Percentiles rank a stretch among this genome's conserved stretches.
Conservation (phyloP, 2,888 invertebrate species). For the Aleiodes leptofemur region DNA sequence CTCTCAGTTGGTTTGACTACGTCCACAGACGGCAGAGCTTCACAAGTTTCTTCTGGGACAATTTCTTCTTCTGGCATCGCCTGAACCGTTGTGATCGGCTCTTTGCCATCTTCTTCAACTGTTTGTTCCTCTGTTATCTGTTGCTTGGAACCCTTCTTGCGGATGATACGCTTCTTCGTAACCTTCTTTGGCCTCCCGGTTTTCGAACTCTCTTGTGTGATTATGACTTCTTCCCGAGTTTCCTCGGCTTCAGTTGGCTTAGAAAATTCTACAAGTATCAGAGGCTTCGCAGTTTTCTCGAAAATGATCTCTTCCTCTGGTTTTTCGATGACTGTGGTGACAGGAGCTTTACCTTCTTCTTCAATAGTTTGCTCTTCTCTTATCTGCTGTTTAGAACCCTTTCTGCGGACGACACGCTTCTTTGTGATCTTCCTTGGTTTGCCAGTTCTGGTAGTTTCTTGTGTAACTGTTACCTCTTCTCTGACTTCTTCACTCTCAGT, state of each 20-base stretch:
- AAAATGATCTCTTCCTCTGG: constrained; percentile 62
- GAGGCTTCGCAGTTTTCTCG: constrained; percentile 67
- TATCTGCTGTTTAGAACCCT: constrained; percentile 63
- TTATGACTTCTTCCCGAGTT: constrained; percentile 61
- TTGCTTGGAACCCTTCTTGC: too few relatives aligned
- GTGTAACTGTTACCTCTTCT: constrained; percentile 59
- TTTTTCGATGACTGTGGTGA: constrained; percentile 71
- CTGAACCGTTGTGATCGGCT: too few relatives aligned
- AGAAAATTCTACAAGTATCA: constrained; percentile 49
- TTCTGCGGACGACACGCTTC: constrained; percentile 65
- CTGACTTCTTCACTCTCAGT: constrained; percentile 61
- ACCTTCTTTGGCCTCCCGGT: constrained; percentile 65
- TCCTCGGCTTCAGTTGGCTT: constrained; percentile 62
- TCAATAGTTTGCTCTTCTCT: constrained; percentile 55
- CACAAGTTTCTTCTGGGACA: too few relatives aligned
- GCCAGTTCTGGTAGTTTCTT: constrained; percentile 65
- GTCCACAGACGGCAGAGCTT: too few relatives aligned
- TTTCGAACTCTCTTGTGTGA: constrained; percentile 39
- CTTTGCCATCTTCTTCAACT: too few relatives aligned
- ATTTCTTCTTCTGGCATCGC: too few relatives aligned
- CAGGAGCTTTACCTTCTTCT: constrained; percentile 75
- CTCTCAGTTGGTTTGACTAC: too few relatives aligned
- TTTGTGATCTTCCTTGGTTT: constrained; percentile 60
- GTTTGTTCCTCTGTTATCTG: too few relatives aligned
- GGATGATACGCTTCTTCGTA: constrained; percentile 5